Conservation (phyloP, 1,140 invertebrate genomes). For the Yoshiicerus persimilis region DNA sequence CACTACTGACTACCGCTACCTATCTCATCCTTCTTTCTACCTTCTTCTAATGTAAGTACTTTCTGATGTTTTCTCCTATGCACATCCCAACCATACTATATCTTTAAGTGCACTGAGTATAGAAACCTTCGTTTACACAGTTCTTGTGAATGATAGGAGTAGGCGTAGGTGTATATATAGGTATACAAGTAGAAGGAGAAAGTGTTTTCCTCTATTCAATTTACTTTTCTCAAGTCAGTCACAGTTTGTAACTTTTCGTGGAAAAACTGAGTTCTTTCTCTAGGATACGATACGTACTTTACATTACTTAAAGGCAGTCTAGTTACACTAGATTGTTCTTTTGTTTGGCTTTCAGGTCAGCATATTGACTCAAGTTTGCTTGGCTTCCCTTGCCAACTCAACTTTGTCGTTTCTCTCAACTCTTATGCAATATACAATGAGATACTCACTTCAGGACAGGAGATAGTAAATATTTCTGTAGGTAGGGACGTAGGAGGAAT, state of each 20-base stretch:
- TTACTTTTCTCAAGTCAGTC: neutral
- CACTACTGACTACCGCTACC: neutral
- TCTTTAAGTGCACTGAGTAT: neutral
- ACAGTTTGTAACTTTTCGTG: neutral
- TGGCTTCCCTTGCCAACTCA: slow-evolving; percentile 3
- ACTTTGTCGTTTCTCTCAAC: neutral
- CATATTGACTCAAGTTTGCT: slow-evolving; percentile 13
- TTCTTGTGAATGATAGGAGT: too few relatives aligned
- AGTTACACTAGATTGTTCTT: neutral
- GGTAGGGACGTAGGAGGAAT: too few relatives aligned
- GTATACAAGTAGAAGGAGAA: neutral
- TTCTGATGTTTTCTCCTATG: neutral
- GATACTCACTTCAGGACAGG: neutral
- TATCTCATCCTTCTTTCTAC: neutral
- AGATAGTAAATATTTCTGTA: too few relatives aligned
- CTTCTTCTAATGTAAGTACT: neutral
- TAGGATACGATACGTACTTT: neutral
- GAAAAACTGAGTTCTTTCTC: neutral
- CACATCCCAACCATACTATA: too few relatives aligned
- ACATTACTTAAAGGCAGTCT: neutral
- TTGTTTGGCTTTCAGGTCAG: slow-evolving; percentile 19
- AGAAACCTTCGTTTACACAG: neutral
- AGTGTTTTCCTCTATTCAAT: slow-evolving; percentile 5
- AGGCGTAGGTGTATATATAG: too few relatives aligned
- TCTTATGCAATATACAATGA: neutral